Evolutionary conservation across 2,113 vertebrate species (phyloP).

Genomic region (Tupaia tana): DNA sequence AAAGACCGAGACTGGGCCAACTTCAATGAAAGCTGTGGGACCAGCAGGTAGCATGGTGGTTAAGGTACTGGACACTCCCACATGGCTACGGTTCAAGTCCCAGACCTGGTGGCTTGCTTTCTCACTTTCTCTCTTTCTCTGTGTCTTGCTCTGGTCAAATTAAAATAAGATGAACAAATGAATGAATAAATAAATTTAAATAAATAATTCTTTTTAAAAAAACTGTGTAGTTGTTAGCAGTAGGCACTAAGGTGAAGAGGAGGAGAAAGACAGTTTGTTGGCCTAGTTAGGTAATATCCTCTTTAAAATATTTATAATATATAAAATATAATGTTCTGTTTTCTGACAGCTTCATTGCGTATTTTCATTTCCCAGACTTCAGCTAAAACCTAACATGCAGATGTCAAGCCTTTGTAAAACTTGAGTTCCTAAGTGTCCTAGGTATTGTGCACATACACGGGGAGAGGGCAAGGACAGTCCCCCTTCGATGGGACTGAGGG

Average conservation of each 20-base stretch:
- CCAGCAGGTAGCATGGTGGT: too few species aligned
- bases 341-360: background rate
- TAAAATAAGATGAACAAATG: too few species aligned
- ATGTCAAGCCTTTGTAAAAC: constrained; percentile 11
- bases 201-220: too few species aligned
- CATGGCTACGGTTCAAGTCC: too few species aligned
- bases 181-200: too few species aligned
- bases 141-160: too few species aligned
- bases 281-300: background rate
- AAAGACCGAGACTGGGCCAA: background rate
- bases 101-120: too few species aligned
- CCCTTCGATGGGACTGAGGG: background rate
- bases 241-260: background rate
- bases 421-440: background rate
- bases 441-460: too few species aligned
- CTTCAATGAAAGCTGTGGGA: background rate
- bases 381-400: background rate
- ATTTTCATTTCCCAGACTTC: background rate
- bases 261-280: background rate
- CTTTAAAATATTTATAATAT: background rate
- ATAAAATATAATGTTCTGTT: background rate
- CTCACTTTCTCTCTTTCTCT: too few species aligned
- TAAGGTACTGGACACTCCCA: too few species aligned
- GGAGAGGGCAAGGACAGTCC: too few species aligned
- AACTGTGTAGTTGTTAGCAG: background rate